phyloP scores from a whole-genome alignment of 2,888 invertebrate species.

The Chaetoderma sp. region DNA sequence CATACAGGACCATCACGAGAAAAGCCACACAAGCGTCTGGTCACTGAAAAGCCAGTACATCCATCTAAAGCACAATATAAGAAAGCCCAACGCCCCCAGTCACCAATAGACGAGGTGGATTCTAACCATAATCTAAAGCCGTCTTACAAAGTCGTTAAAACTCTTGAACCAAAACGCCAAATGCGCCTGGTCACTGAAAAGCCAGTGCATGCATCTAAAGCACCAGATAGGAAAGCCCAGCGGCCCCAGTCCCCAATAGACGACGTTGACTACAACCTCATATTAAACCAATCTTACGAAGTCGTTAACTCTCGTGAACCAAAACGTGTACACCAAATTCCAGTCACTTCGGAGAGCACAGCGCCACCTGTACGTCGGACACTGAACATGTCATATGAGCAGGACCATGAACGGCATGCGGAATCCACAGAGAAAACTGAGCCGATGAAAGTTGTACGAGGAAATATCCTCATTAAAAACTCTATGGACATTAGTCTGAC shows the following conservation, averaged over 20 bases:
- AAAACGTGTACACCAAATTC: background rate
- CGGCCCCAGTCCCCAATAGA: no score
- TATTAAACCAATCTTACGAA: background rate
- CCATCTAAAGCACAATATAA: background rate
- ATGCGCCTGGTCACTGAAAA: background rate
- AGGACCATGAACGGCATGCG: slow-evolving; percentile 8
- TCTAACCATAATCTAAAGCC: background rate
- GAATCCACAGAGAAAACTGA: slow-evolving; percentile 32
- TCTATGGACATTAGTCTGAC: slow-evolving; percentile 44
- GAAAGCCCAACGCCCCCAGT: no score
- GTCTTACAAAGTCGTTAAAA: background rate
- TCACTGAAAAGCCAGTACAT: background rate
- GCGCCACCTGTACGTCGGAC: background rate
- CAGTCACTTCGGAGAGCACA: background rate
- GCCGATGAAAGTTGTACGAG: slow-evolving; percentile 53
- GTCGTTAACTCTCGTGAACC: background rate
- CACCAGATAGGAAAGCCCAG: background rate
- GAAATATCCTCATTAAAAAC: slow-evolving; percentile 59
- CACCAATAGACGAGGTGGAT: no score
- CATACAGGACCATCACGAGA: background rate
- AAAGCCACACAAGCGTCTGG: background rate
- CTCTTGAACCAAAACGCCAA: background rate
- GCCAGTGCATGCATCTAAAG: background rate
- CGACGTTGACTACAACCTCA: background rate
- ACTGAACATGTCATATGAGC: slow-evolving; percentile 8